Conservation (phyloP, 2,113 vertebrate genomes). For the Pedionomus torquatus region DNA sequence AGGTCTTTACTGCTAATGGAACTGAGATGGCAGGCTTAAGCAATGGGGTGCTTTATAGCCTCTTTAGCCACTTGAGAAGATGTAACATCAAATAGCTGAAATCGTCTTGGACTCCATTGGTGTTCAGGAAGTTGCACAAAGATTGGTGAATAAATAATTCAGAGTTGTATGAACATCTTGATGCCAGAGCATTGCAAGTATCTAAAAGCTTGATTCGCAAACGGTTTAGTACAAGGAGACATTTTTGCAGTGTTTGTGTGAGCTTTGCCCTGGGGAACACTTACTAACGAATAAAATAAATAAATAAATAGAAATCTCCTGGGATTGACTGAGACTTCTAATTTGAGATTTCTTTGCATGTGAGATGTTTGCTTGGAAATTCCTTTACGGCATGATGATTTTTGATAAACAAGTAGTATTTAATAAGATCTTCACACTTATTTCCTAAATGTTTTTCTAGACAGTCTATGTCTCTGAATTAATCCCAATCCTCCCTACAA, state of each 20-base stretch:
- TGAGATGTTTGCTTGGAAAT: not conserved
- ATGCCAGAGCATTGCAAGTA: conserved; percentile 63
- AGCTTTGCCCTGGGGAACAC: conserved; percentile 55
- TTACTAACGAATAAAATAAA: conserved; percentile 69
- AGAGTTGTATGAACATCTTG: conserved; percentile 62
- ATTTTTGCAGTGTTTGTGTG: conserved; percentile 9
- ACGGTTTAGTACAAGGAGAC: conserved; percentile 66
- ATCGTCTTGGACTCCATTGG: conserved; percentile 64
- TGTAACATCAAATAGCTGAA: conserved; percentile 82
- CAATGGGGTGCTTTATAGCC: conserved; percentile 82
- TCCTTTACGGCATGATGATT: not conserved
- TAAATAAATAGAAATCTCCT: not conserved
- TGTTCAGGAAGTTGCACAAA: conserved; percentile 72
- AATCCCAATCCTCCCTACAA: not conserved
- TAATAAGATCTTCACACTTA: no score
- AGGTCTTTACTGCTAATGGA: conserved; percentile 88
- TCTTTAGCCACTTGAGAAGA: conserved; percentile 87
- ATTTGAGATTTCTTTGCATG: not conserved
- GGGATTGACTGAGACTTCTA: conserved; percentile 21
- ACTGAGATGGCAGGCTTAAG: conserved; percentile 83
- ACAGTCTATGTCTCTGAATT: not conserved
- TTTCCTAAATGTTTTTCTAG: no score
- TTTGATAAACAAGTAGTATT: not conserved
- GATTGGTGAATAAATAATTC: conserved; percentile 84
- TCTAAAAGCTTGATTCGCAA: conserved; percentile 73